phyloP scores from a whole-genome alignment of 2,888 invertebrate species.

The Pogonocherus hispidulus region DNA sequence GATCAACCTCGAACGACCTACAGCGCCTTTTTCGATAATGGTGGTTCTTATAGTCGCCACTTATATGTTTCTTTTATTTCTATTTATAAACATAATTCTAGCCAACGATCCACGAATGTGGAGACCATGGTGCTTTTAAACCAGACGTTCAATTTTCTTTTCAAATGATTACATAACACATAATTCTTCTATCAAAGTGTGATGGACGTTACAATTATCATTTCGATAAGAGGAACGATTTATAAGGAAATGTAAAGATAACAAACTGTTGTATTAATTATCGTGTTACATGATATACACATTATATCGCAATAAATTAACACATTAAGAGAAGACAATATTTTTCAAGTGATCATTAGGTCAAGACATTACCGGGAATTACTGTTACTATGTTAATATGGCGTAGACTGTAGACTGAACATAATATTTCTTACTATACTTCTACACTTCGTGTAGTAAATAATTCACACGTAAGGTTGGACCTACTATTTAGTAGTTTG shows the following conservation, averaged over 20 bases:
- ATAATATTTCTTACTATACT: no score
- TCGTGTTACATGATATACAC: constrained; percentile 2
- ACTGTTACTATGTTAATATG: no score
- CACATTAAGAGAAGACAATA: not conserved
- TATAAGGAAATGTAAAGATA: constrained; percentile 13
- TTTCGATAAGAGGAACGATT: not conserved
- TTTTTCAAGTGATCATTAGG: not conserved
- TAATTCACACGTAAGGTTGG: no score
- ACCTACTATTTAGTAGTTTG: no score
- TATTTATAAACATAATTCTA: constrained; percentile 8
- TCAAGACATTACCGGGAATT: not conserved
- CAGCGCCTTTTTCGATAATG: constrained; percentile 46
- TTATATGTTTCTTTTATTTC: constrained; percentile 21
- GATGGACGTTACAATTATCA: not conserved
- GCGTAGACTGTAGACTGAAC: no score
- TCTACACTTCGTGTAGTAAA: no score
- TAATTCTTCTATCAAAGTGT: not conserved
- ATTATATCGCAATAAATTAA: constrained; percentile 4
- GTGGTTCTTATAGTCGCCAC: constrained; percentile 26
- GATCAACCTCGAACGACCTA: constrained; percentile 52
- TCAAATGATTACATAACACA: not conserved
- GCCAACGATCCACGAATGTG: not conserved
- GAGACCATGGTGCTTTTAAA: not conserved
- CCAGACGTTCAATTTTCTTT: not conserved
- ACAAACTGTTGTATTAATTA: not conserved